These are phyloP conservation scores for Mythimna pallens DNA, from an alignment of 2,888 invertebrate species.

Conservation along the genomic window DNA sequence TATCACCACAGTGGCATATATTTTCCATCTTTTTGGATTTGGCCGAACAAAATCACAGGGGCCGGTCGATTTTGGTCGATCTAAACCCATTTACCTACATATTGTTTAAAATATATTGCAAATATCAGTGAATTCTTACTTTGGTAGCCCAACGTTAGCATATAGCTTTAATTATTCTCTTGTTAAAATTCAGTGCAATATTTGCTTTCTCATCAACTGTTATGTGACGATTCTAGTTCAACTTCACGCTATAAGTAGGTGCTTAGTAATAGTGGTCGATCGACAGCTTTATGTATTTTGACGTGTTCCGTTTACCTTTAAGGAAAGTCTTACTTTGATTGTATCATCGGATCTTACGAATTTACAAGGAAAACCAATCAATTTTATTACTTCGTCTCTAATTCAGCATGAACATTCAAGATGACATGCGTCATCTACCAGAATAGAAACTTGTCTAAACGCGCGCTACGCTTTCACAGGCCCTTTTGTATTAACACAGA, in stretches of 20 bases:
- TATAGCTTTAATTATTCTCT: neutral
- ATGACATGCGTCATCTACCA: slow-evolving; percentile 1
- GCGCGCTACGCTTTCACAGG: slow-evolving; percentile 11
- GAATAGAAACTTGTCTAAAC: slow-evolving; percentile 26
- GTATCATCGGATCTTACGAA: slow-evolving; percentile 3
- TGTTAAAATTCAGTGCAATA: slow-evolving; percentile 27
- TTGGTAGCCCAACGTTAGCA: neutral
- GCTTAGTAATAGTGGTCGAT: neutral
- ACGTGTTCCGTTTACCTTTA: neutral
- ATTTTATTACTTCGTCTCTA: slow-evolving; percentile 7
- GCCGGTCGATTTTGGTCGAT: too few species aligned
- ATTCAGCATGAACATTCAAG: slow-evolving; percentile 3
- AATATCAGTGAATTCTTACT: neutral
- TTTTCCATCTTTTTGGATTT: neutral
- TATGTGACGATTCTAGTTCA: slow-evolving; percentile 3
- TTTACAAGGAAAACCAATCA: slow-evolving; percentile 23
- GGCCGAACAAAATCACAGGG: too few species aligned
- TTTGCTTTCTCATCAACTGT: slow-evolving; percentile 21
- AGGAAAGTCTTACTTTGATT: slow-evolving; percentile 16
- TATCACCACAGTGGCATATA: neutral
- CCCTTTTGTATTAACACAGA: slow-evolving; percentile 11
- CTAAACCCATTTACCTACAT: neutral
- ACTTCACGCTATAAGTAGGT: slow-evolving; percentile 3
- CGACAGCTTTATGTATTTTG: neutral
- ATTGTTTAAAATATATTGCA: neutral